A percentile compares a stretch with the other conserved stretches of the same genome.
Evolutionary conservation across 2,888 invertebrate species (phyloP).

Genomic region (Bugula neritina): DNA sequence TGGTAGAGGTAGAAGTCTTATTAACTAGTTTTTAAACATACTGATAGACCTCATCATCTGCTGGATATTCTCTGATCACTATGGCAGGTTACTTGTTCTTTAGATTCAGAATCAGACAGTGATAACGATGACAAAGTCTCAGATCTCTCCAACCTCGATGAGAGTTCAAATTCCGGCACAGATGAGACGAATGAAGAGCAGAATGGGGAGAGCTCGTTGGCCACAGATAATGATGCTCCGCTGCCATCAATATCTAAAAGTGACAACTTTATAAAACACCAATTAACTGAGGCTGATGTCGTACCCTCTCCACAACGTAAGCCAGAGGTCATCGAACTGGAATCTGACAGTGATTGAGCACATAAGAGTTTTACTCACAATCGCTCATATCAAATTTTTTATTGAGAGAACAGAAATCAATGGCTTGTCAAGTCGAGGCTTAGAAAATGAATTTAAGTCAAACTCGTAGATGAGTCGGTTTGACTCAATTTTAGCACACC

Average conservation of each 20-base stretch:
- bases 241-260: not conserved
- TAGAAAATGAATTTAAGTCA: too few relatives aligned
- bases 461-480: too few relatives aligned
- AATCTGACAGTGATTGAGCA: slow-evolving; percentile 25
- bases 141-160: not conserved
- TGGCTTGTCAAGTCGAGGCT: too few relatives aligned
- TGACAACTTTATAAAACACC: not conserved
- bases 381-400: too few relatives aligned
- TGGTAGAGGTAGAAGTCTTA: too few relatives aligned
- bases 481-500: too few relatives aligned
- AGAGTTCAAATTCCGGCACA: not conserved
- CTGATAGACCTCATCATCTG: too few relatives aligned
- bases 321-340: slow-evolving; percentile 14
- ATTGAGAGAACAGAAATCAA: too few relatives aligned
- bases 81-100: too few relatives aligned
- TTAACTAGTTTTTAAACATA: too few relatives aligned
- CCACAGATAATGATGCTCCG: not conserved
- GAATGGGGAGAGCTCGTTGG: not conserved
- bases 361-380: too few relatives aligned
- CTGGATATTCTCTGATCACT: too few relatives aligned
- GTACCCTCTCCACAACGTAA: not conserved
- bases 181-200: not conserved
- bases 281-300: not conserved
- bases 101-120: not conserved
- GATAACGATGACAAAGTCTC: not conserved